A percentile compares a stretch with the other conserved stretches of the same genome.
Evolutionary conservation across 2,113 vertebrate species (phyloP).

Genomic region (Indri indri): DNA sequence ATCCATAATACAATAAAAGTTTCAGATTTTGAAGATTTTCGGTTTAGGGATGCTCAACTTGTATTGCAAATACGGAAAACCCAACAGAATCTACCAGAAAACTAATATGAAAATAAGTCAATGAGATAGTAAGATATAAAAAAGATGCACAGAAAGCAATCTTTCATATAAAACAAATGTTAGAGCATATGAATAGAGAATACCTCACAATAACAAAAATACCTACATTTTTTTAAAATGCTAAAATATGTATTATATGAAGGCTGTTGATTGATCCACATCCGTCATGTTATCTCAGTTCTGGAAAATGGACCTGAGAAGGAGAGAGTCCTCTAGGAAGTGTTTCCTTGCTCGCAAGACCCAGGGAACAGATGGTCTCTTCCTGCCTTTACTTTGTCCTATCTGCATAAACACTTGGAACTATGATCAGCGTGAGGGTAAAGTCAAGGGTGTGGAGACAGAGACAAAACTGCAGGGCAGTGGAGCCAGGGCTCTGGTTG

Average conservation of each 20-base stretch:
- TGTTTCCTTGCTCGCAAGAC: neutral
- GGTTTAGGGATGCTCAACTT: neutral
- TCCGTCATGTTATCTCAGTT: neutral
- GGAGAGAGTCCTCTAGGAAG: neutral
- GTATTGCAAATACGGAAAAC: neutral
- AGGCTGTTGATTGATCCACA: neutral
- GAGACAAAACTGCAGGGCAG: neutral
- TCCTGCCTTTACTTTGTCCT: neutral
- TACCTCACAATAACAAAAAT: neutral
- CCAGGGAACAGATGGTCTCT: neutral
- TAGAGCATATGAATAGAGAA: neutral
- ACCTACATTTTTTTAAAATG: neutral
- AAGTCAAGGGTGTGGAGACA: too few species aligned
- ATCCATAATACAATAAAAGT: neutral
- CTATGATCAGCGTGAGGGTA: neutral
- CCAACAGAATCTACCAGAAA: neutral
- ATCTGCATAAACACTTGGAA: neutral
- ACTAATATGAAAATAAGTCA: neutral
- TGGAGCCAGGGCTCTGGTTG: neutral
- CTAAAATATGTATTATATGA: neutral
- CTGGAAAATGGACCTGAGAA: neutral
- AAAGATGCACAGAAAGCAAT: neutral
- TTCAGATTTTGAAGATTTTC: neutral
- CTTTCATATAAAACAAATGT: neutral
- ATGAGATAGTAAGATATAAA: neutral